A percentile compares a stretch with the other conserved stretches of the same genome.
These are phyloP conservation scores for Petroica traversi DNA, from an alignment of 2,113 vertebrate species.

Conservation along the genomic window DNA sequence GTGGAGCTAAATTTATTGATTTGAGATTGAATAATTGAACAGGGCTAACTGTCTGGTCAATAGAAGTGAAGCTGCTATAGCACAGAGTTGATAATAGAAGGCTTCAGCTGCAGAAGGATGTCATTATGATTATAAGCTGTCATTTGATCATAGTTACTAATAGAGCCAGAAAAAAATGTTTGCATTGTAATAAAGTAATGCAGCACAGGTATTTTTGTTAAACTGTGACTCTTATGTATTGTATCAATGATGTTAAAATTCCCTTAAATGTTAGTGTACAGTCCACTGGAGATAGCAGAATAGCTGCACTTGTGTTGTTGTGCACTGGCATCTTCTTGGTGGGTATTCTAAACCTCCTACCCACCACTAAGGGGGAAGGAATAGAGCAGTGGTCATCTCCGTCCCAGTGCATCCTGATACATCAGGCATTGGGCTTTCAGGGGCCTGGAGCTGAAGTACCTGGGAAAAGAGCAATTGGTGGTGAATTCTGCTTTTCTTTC, in stretches of 20 bases:
- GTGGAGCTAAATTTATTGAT: constrained; percentile 60
- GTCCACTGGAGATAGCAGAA: not conserved
- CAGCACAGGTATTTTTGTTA: not conserved
- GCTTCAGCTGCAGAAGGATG: constrained; percentile 13
- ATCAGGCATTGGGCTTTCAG: not conserved
- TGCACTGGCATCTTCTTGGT: not conserved
- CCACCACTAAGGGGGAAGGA: not conserved
- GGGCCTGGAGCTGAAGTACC: not conserved
- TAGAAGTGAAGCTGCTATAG: constrained; percentile 38
- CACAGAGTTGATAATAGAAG: constrained; percentile 16
- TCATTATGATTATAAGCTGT: constrained; percentile 39
- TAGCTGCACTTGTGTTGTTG: not conserved
- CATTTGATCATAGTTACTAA: constrained; percentile 50
- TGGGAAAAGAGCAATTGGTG: not conserved
- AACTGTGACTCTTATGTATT: not conserved
- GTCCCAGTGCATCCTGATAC: not conserved
- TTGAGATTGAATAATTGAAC: constrained; percentile 71
- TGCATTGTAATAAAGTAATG: not conserved
- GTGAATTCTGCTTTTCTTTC: not conserved
- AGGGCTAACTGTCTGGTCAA: constrained; percentile 61
- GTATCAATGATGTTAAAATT: not conserved
- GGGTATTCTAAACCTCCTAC: not conserved
- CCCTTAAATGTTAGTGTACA: not conserved
- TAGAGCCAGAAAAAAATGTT: not conserved
- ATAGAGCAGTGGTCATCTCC: not conserved